Conservation (phyloP, 2,797 vertebrate species). For the Crocodylus rhombifer region DNA sequence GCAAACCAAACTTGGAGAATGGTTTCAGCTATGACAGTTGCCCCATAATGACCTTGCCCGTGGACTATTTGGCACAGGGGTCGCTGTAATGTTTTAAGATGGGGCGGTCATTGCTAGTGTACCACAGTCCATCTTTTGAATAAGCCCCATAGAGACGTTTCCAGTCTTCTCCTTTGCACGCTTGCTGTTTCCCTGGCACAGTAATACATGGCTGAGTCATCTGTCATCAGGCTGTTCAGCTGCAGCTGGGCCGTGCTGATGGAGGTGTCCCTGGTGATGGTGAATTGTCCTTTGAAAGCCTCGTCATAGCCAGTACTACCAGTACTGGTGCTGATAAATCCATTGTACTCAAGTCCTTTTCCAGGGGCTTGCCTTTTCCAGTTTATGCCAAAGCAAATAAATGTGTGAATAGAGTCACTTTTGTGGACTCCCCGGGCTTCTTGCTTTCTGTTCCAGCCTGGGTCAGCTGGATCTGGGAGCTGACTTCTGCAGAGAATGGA, state of each 20-base stretch:
- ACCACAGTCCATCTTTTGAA: too few relatives aligned
- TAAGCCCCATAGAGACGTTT: too few relatives aligned
- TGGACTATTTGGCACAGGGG: too few relatives aligned
- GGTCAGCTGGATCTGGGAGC: background rate
- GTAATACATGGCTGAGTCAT: conserved; percentile 51
- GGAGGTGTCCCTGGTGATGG: conserved; percentile 56
- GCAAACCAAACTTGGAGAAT: too few relatives aligned
- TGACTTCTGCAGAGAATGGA: background rate
- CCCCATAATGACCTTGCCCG: too few relatives aligned
- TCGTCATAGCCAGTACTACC: background rate
- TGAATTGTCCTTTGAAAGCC: conserved; percentile 17
- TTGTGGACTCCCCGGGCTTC: background rate
- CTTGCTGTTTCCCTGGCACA: too few relatives aligned
- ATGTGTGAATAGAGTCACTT: background rate
- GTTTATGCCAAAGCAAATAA: background rate
- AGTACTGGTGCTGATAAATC: too few relatives aligned
- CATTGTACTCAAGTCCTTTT: background rate
- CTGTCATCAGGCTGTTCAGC: conserved; percentile 29
- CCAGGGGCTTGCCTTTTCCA: background rate
- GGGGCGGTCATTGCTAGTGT: too few relatives aligned
- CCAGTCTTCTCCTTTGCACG: too few relatives aligned
- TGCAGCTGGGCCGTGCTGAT: conserved; percentile 44
- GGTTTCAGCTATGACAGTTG: too few relatives aligned
- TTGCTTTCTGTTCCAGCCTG: background rate
- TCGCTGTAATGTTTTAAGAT: too few relatives aligned